A percentile compares a stretch with the other conserved stretches of the same genome.
These are phyloP conservation scores for Diadegma fenestrale DNA, from an alignment of 2,888 invertebrate genomes.

Conservation along the genomic window DNA sequence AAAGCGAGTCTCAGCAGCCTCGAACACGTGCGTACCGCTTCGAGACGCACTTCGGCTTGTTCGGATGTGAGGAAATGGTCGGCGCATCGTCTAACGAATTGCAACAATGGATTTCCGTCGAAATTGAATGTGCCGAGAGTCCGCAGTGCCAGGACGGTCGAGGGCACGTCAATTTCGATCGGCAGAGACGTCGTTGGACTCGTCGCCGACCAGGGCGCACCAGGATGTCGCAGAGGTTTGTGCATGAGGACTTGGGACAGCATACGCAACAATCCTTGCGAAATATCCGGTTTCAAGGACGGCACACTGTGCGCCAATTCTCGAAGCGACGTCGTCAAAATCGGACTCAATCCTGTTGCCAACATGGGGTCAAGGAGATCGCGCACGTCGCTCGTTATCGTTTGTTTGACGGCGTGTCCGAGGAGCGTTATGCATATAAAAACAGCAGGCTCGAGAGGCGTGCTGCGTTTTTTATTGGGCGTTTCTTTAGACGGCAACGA, in stretches of 20 bases:
- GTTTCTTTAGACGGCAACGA: conserved; percentile 92
- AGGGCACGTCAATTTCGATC: conserved; percentile 90
- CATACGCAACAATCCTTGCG: conserved; percentile 96
- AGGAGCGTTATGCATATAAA: conserved; percentile 97
- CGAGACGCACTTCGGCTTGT: conserved; percentile 95
- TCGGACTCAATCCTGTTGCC: conserved; percentile 95
- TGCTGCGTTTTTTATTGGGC: conserved; percentile 90
- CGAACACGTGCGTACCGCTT: conserved; percentile 97
- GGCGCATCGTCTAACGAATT: conserved; percentile 96
- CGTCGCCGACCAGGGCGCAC: conserved; percentile 87
- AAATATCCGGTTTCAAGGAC: conserved; percentile 94
- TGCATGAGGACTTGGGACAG: conserved; percentile 95
- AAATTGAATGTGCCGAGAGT: conserved; percentile 97
- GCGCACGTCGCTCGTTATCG: conserved; percentile 91
- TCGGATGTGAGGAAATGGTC: conserved; percentile 96
- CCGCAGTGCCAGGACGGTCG: conserved; percentile 95
- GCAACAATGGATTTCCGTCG: conserved; percentile 95
- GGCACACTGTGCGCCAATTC: conserved; percentile 96
- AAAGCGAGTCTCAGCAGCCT: conserved; percentile 94
- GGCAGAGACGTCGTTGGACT: conserved; percentile 86
- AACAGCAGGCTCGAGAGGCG: conserved; percentile 93
- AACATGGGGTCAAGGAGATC: conserved; percentile 96
- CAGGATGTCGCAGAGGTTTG: conserved; percentile 93
- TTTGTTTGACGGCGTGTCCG: conserved; percentile 93
- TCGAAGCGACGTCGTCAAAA: conserved; percentile 95